A percentile compares a stretch with the other conserved stretches of the same genome.
These are phyloP conservation scores for Trichoplusia ni DNA, from an alignment of 1,140 invertebrate species.

Conservation along the genomic window DNA sequence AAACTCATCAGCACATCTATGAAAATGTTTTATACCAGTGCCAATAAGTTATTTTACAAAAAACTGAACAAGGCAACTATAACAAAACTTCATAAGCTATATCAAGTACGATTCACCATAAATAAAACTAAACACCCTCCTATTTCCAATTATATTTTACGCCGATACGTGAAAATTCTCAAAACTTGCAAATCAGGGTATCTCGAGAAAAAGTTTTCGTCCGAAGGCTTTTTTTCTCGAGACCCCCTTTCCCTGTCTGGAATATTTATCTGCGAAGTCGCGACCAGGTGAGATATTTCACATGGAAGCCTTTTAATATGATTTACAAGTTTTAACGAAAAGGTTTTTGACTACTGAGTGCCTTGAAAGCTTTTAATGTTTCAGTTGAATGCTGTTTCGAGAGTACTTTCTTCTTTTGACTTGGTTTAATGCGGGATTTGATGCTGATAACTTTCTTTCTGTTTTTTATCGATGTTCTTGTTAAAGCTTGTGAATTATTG, in stretches of 20 bases:
- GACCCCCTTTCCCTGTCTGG: neutral
- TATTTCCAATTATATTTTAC: neutral
- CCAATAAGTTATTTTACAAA: no score
- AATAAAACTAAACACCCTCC: neutral
- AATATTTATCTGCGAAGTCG: conserved; percentile 24
- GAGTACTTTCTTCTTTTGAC: neutral
- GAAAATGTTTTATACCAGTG: no score
- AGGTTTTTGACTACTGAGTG: conserved; percentile 21
- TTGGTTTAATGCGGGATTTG: neutral
- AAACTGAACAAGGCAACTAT: no score
- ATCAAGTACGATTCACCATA: no score
- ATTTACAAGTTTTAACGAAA: conserved; percentile 38
- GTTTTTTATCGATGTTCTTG: neutral
- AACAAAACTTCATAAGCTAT: no score
- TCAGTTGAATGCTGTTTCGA: neutral
- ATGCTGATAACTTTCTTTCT: neutral
- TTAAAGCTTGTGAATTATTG: no score
- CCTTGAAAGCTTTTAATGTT: conserved; percentile 29
- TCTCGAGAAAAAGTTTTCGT: neutral
- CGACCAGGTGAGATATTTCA: conserved; percentile 29
- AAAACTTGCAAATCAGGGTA: conserved; percentile 6
- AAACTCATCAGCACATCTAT: no score
- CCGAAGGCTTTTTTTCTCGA: neutral
- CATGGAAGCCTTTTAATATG: conserved; percentile 40
- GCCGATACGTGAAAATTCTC: neutral